Base-by-base conservation (phyloP, 2,113 vertebrate genomes). In the Centropus bengalensis region DNA sequence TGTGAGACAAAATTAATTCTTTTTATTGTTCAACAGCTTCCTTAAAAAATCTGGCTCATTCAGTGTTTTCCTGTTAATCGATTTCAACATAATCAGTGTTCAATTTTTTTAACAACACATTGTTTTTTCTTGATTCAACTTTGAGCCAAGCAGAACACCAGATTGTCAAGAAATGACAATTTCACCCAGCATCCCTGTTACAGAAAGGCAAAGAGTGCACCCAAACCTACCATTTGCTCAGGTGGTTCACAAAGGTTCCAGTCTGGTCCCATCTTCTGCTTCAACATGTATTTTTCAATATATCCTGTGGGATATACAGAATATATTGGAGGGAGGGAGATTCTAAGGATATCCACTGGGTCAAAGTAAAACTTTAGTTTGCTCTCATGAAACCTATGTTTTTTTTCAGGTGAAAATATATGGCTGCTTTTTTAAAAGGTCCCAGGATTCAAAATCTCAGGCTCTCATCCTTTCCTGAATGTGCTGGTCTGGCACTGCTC, bases 381-480 rank as follows among this genome's bases (percentile, higher is more conserved):
- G 24, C 15, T 76, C 26, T 69, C 17, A 38, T 82, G 54, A 88
- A 49, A 63, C 80, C 5, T 54, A 36, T 63, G 26, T 6, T 1
- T 3, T 30, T 81, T 87, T 71, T 36, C 28, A 66, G 51, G 45
- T 86, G 51, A 69, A 83, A 33, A 71, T 82, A 76, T 59, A 88
- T 56, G 49, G 4, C 44, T 86, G 45, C 23, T 92, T 83, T 90
- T 60, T 66, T 69, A 86, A 86, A 59, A 62, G 23, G 7, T 93
- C 17, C 30, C 71, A 66, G 73, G 89, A 86, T 94, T 69, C 40
- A 62, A 69, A 76, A 89, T 64, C 58, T 92, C 82, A 78, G 60
- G 60, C 51, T 42, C 42, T 87, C 58, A 42, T 83, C 52, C n/a
- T 86, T 89, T 93, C 88, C 66, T 78, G 64, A 73, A 70, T 12